phyloP scores from a whole-genome alignment of 2,888 invertebrate genomes.

The Venusia cambrica region DNA sequence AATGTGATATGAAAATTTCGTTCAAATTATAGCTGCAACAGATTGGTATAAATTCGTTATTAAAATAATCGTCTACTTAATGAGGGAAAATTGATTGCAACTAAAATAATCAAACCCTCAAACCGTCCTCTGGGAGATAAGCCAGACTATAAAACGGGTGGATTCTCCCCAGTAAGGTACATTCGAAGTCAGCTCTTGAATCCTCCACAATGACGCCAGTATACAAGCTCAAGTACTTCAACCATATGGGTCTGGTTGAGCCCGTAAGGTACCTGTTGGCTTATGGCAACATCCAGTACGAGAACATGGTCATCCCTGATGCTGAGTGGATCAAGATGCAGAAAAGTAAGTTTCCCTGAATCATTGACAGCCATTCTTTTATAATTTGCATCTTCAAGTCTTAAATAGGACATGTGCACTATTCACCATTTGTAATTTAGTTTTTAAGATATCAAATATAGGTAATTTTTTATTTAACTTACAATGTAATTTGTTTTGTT shows the following conservation, averaged over 20 bases:
- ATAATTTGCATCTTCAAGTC: no score
- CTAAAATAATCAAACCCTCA: slow-evolving; percentile 4
- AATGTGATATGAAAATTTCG: no score
- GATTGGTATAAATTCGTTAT: no score
- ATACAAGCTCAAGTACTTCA: slow-evolving; percentile 43
- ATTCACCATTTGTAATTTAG: no score
- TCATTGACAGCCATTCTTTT: no score
- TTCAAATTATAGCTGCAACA: no score
- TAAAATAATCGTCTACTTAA: no score
- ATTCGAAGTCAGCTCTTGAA: slow-evolving; percentile 19
- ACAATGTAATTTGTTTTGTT: no score
- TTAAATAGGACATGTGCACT: no score
- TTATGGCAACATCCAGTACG: slow-evolving; percentile 42
- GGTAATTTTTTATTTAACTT: no score
- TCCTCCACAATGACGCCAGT: slow-evolving; percentile 35
- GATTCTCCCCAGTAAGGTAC: slow-evolving; percentile 9
- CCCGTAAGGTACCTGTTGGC: slow-evolving; percentile 44
- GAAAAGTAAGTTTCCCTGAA: slow-evolving; percentile 31
- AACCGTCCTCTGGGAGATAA: slow-evolving; percentile 4
- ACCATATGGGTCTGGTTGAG: slow-evolving; percentile 43
- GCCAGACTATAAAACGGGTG: slow-evolving; percentile 15
- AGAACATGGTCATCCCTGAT: slow-evolving; percentile 34
- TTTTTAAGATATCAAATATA: no score
- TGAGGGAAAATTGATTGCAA: slow-evolving; percentile 9
- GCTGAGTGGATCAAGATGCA: slow-evolving; percentile 32